Percentiles rank a stretch among this genome's conserved stretches.
These are phyloP conservation scores for Burhinus bistriatus DNA, from an alignment of 2,113 vertebrate genomes.

Conservation along the genomic window DNA sequence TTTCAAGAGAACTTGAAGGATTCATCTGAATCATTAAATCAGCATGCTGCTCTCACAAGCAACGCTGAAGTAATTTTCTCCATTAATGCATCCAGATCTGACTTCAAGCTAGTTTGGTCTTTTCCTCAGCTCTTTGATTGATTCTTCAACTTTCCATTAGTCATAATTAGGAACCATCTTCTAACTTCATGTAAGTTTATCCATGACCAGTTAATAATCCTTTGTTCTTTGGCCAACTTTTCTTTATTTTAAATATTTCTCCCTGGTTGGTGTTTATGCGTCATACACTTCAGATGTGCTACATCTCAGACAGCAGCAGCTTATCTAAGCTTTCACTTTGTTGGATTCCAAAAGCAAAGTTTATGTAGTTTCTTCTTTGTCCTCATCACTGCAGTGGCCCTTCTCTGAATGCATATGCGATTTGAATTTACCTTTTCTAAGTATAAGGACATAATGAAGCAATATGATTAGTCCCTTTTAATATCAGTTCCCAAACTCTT, in stretches of 20 bases:
- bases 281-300: background rate
- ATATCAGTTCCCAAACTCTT: background rate
- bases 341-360: background rate
- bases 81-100: background rate
- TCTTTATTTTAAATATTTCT: background rate
- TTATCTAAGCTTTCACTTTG: background rate
- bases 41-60: background rate
- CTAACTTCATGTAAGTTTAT: background rate
- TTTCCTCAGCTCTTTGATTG: background rate
- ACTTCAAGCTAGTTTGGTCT: background rate
- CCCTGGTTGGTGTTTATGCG: too few relatives aligned
- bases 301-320: background rate
- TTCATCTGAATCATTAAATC: background rate
- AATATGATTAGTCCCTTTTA: background rate
- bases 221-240: background rate
- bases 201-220: background rate
- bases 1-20: background rate
- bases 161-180: background rate
- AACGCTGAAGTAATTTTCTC: background rate
- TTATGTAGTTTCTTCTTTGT: background rate
- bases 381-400: background rate
- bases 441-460: background rate
- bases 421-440: background rate
- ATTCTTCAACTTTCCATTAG: background rate
- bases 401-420: background rate